Conservation (phyloP, 2,113 vertebrate genomes). For the Cottus gobio region DNA sequence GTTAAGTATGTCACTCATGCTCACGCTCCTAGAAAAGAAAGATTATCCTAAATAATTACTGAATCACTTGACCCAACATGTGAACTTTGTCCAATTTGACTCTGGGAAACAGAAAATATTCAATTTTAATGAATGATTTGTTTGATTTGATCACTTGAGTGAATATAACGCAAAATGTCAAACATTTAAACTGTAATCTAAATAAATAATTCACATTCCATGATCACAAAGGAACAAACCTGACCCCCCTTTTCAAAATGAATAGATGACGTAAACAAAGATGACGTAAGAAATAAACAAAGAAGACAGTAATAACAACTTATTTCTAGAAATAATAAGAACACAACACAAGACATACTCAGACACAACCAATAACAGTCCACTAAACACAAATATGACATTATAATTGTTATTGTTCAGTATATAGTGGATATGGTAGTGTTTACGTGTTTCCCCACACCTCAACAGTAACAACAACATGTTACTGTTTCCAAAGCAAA, state of each 20-base stretch:
- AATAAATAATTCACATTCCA: not conserved
- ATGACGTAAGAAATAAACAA: too few species aligned
- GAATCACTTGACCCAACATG: not conserved
- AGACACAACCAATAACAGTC: slow-evolving; percentile 22
- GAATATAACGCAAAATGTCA: not conserved
- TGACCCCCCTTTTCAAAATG: not conserved
- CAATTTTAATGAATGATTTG: not conserved
- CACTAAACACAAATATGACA: not conserved
- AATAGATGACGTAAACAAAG: not conserved
- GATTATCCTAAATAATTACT: not conserved
- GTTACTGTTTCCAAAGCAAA: slow-evolving; percentile 2
- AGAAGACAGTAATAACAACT: too few species aligned
- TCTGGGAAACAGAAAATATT: slow-evolving; percentile 7
- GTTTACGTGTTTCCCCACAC: not conserved
- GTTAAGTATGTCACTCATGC: slow-evolving; percentile 93
- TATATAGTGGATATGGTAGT: slow-evolving; percentile 16
- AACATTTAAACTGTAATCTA: not conserved
- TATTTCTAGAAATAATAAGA: slow-evolving; percentile 2
- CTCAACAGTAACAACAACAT: slow-evolving; percentile 10
- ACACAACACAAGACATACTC: slow-evolving; percentile 13
- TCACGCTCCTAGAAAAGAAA: slow-evolving; percentile 86
- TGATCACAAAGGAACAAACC: not conserved
- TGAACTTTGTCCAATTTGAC: not conserved
- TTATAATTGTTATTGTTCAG: not conserved
- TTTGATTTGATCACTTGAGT: not conserved